Percentiles rank a stretch among this genome's conserved stretches.
Conservation (phyloP, 2,888 invertebrate species). For the Abscondita cerata region DNA sequence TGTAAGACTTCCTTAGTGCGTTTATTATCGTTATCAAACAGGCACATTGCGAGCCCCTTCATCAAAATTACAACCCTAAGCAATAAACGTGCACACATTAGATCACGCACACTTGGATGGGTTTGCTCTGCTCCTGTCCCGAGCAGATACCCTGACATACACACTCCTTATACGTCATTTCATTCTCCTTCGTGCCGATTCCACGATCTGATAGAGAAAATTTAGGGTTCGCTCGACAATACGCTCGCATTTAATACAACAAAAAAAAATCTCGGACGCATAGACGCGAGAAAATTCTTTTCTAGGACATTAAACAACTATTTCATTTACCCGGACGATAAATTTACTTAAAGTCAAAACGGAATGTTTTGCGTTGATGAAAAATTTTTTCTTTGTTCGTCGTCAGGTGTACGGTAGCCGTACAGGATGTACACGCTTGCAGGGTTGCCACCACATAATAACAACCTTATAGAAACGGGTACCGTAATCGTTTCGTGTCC, state of each 20-base stretch:
- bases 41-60: conserved; percentile 22
- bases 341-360: conserved; percentile 24
- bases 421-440: conserved; percentile 51
- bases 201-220: conserved; percentile 20
- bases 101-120: conserved; percentile 38
- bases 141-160: conserved; percentile 38
- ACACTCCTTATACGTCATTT: conserved; percentile 37
- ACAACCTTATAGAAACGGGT: conserved; percentile 53
- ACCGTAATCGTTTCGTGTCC: conserved; percentile 57
- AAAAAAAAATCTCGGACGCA: no score
- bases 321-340: conserved; percentile 32
- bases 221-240: conserved; percentile 15
- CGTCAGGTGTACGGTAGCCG: conserved; percentile 44
- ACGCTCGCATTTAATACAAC: conserved; percentile 3
- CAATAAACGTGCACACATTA: conserved; percentile 33
- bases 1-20: conserved; percentile 10
- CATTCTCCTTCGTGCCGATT: conserved; percentile 32
- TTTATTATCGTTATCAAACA: conserved; percentile 29
- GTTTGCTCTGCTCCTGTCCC: conserved; percentile 35
- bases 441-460: conserved; percentile 59
- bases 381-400: conserved; percentile 21
- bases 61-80: conserved; percentile 33
- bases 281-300: conserved; percentile 22
- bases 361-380: conserved; percentile 20
- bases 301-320: conserved; percentile 37